Conservation (phyloP, 1,140 invertebrate genomes). For the Pteromalus puparum region DNA sequence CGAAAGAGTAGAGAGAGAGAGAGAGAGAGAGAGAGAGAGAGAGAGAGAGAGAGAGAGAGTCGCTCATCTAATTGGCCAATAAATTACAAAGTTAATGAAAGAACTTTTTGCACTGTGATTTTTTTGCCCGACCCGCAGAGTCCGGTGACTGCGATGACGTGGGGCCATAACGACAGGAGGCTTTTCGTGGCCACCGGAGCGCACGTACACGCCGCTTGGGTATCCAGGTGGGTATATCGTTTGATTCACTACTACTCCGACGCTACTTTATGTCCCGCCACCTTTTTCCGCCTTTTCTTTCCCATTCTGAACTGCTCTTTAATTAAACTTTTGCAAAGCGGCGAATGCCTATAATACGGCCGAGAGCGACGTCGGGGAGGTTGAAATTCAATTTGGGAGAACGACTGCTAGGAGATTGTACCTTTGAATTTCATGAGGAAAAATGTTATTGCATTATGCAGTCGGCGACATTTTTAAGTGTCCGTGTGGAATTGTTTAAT, state of each 20-base stretch:
- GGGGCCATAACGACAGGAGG: constrained; percentile 97
- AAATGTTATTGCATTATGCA: too few relatives aligned
- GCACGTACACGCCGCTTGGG: constrained; percentile 93
- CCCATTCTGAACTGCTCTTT: not conserved
- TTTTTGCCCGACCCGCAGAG: constrained; percentile 76
- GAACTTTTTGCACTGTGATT: constrained; percentile 32
- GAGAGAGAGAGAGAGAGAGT: not conserved
- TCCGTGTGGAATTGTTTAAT: too few relatives aligned
- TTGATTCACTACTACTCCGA: not conserved
- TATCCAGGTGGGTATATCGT: constrained; percentile 79
- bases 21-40: too few relatives aligned
- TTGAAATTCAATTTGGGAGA: not conserved
- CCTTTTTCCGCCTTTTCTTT: constrained; percentile 6
- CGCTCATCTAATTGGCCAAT: constrained; percentile 29
- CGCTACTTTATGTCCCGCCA: not conserved
- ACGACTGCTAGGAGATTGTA: too few relatives aligned
- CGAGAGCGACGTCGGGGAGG: not conserved
- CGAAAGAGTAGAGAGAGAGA: too few relatives aligned
- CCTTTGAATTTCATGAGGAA: too few relatives aligned
- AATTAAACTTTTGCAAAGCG: not conserved
- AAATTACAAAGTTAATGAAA: constrained; percentile 29
- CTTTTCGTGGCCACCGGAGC: constrained; percentile 95
- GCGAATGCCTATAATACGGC: not conserved
- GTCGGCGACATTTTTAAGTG: too few relatives aligned
- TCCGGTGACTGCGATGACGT: constrained; percentile 94